Base-by-base conservation (phyloP, 2,888 invertebrate species). In the Merodon equestris region DNA sequence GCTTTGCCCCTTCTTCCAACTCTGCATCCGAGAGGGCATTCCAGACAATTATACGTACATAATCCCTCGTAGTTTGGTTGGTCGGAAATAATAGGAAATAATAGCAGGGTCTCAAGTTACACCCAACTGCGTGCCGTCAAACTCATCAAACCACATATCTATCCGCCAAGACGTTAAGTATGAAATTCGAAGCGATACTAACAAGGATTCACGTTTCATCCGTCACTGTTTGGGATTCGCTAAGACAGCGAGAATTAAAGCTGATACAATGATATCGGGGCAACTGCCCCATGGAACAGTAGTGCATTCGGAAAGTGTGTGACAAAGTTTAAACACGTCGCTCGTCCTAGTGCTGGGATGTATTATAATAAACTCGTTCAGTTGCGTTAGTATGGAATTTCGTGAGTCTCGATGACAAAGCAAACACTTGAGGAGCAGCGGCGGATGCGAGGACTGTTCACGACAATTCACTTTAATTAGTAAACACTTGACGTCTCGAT, bases 401-500 rank as follows among this genome's bases (percentile, higher is more conserved):
- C 40, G 66, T 68, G 38, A 54, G 67, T 67, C 67, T 72, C 61
- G 38, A 67, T 77, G 57, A 67, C 73, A 77, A 63, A 61, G 38
- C 57, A 68, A 77, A 77, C 63, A 68, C 19, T 70, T 44, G 27
- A 27, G 27, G 27, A 27, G 27, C 3, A 27, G 27, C 27, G 56
- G 9, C 74, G 79, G 79, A 57, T 70, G 36, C 58, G 57, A 57
- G 72, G 51, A 48, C 38, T 50, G 60, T 72, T 67, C 38, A 73
- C 48, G 58, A 73, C 68, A 74, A 74, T 79, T 79, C 74, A 79
- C 60, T 68, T 79, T 79, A 79, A 79, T 79, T 79, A 74, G 79
- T 79, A 74, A 79, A 74, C 70, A 79, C 79, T 79, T 74, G 79
- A 70, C 58, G 68, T 60, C 64, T 74, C 68, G 57, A 48, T 36